Base-by-base conservation (phyloP, 2,797 vertebrate genomes). In the Adrianichthys oophorus region DNA sequence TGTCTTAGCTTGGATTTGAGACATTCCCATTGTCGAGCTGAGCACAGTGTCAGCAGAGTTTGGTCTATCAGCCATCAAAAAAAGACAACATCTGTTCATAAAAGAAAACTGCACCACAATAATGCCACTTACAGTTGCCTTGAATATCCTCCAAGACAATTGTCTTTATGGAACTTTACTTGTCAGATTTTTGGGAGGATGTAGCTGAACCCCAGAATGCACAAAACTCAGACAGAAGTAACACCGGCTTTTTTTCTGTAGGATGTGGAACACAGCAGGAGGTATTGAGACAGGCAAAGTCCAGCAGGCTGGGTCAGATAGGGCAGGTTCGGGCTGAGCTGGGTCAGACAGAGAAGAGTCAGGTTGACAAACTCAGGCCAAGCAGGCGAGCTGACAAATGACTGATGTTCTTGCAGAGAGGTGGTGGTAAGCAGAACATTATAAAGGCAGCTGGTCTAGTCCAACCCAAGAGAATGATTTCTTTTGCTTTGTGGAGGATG, bases 101-200 rank as follows among this genome's bases (percentile, higher is more conserved):
- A 49, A 7, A 15, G 37, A 42, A 23, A 44, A 51, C 10, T 57
- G 32, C 21, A 23, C n/a, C 3, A 32, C 0, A 12, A 40, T 41
- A 1, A n/a, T 23, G 44, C 5, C 18, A 29, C 6, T 41, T 4
- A 48, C 19, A 48, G 19, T 48, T 3, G 10, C 1, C 0, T 10
- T 48, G 5, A 16, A 51, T 15, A 59, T 51, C 17, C 48, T 49
- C 47, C 48, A 59, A 8, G 56, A 50, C 23, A 19, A 19, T n/a
- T 16, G 4, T 29, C 44, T 18, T 15, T 3, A 10, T 32, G 29
- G 29, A 32, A 32, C 8, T 32, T 15, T 44, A 40, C 26, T 7
- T 16, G 15, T 21, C 14, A 29, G 23, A 50, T 23, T 26, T 8
- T 59, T 21, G 3, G 19, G 19, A 7, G 15, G 24, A n/a, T 14